Conservation (phyloP, 2,113 vertebrate genomes). For the Cairina moschata region DNA sequence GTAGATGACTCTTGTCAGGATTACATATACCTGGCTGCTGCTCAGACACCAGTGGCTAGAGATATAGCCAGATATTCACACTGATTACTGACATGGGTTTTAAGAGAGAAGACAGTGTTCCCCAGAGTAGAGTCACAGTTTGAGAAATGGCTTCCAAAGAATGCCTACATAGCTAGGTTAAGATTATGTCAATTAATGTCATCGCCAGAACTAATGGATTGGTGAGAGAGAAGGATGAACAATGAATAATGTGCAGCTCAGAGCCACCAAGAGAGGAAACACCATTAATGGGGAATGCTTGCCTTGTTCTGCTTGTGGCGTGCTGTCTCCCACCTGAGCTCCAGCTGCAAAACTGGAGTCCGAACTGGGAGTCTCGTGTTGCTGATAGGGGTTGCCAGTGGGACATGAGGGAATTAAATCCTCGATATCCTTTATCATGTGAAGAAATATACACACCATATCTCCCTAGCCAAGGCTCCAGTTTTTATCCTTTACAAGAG, state of each 20-base stretch:
- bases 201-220: not conserved
- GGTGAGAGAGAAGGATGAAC: not conserved
- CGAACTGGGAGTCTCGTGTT: not conserved
- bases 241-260: not conserved
- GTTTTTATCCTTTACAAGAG: not conserved
- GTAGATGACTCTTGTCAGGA: not conserved
- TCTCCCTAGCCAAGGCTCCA: not conserved
- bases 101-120: not conserved
- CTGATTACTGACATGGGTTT: rapidly evolving
- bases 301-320: not conserved
- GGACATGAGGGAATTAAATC: not conserved
- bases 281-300: not conserved
- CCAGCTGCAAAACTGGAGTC: not conserved
- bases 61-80: not conserved
- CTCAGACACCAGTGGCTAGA: not conserved
- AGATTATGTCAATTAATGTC: not conserved
- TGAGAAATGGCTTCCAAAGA: not conserved
- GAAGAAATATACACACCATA: not conserved
- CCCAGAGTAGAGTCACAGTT: not conserved
- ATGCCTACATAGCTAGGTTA: not conserved
- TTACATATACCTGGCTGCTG: not conserved
- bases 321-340: not conserved
- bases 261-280: not conserved
- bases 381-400: not conserved
- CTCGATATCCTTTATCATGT: not conserved